Base-by-base conservation (phyloP, 2,113 vertebrate species). In the Oophaga pumilio region DNA sequence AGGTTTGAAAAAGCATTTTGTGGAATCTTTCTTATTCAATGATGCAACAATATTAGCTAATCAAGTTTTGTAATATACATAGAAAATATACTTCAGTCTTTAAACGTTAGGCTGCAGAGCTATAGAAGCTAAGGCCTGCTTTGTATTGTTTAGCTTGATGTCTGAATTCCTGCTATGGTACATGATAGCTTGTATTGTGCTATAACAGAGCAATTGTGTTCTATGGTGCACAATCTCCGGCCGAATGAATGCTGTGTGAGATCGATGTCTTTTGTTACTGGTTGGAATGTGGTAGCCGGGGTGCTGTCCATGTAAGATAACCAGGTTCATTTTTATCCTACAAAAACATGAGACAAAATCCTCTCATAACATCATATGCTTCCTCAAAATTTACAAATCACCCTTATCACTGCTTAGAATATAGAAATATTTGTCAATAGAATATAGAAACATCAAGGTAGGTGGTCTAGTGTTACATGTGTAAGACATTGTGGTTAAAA, bases 251-350 rank as follows among this genome's bases (percentile, higher is more conserved):
- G 76, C n/a, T 79, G n/a, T 33, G 60, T 56, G 76, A 79, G 59
- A 66, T 64, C 50, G 17, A 79, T 76, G 43, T 78, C 74, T 53
- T 78, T 86, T 86, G 74, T 86, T 78, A 68, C 60, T 68, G 13
- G 50, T 50, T 64, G 60, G 62, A 87, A 87, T 56, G 28, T 50
- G 33, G 60, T 77, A 53, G 74, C 73, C 22, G 64, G 43, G 56
- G 53, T 33, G 59, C 86, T 87, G 86, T 71, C 57, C 57, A 74
- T 87, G 56, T 28, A 62, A 87, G 86, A 87, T 82, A 64, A 76
- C 78, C 52, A 53, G 28, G 11, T 33, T 28, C 22, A 50, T 71
- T 69, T 82, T 60, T 82, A 87, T 87, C 86, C 62, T 53, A 9
- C 64, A 82, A 74, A 71, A 80, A 57, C 78, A 87, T 74, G 69